Percentiles rank a stretch among this genome's conserved stretches.
phyloP scores from a whole-genome alignment of 2,113 vertebrate species.

The Cervus canadensis region DNA sequence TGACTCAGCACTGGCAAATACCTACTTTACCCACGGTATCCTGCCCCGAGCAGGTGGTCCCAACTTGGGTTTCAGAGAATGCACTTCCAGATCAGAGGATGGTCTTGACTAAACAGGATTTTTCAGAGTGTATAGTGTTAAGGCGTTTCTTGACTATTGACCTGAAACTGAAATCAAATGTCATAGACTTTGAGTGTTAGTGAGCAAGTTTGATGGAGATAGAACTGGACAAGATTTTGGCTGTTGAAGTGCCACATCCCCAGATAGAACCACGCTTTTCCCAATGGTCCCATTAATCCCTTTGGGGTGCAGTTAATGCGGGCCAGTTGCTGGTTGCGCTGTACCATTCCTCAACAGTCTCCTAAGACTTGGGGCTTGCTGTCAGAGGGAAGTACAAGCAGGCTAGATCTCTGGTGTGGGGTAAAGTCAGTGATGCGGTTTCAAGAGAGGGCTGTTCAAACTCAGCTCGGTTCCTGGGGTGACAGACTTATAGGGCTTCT shows the following conservation, averaged over 20 bases:
- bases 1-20: conserved; percentile 79
- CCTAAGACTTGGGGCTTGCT: neutral
- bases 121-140: fast-evolving
- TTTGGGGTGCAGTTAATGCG: neutral
- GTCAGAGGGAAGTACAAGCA: neutral
- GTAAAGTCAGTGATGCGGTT: conserved; percentile 33
- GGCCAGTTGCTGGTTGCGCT: neutral
- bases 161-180: neutral
- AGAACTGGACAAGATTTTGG: neutral
- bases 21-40: neutral
- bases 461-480: conserved; percentile 3
- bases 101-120: neutral
- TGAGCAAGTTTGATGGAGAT: neutral
- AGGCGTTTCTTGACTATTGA: conserved; percentile 20
- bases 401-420: neutral
- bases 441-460: neutral
- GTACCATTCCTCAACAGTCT: neutral
- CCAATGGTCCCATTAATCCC: neutral
- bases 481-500: neutral
- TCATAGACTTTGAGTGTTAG: neutral
- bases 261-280: neutral
- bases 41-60: neutral
- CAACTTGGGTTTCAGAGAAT: neutral
- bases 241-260: neutral
- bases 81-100: neutral